Conservation (phyloP, 2,113 vertebrate genomes). For the Antechinus flavipes region DNA sequence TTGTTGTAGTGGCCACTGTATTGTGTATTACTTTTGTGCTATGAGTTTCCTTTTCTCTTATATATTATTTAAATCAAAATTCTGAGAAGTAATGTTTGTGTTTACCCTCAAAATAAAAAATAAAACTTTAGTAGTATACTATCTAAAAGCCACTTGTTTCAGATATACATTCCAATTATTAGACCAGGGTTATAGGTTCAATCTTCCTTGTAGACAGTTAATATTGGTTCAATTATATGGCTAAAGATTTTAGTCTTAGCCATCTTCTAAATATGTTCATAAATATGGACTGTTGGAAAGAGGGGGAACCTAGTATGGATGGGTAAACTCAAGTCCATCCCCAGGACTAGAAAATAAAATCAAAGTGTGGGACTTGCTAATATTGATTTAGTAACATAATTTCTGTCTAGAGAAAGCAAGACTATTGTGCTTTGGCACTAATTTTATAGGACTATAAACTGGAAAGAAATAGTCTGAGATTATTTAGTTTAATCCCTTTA, state of each 20-base stretch:
- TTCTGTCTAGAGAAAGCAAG: background rate
- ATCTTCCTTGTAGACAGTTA: background rate
- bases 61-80: too few species aligned
- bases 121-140: background rate
- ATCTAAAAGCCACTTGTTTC: conserved; percentile 2
- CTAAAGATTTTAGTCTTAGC: background rate
- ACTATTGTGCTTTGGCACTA: background rate
- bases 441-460: background rate
- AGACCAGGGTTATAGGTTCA: background rate
- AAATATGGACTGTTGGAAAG: background rate
- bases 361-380: background rate
- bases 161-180: too few species aligned
- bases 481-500: background rate
- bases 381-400: background rate
- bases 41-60: too few species aligned
- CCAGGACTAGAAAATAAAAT: background rate
- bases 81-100: too few species aligned
- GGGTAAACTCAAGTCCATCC: background rate
- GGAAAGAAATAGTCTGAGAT: background rate
- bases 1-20: too few species aligned
- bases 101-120: too few species aligned
- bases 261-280: background rate
- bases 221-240: background rate
- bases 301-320: background rate
- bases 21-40: too few species aligned